These are phyloP conservation scores for Leptogaster cylindrica DNA, from an alignment of 2,888 invertebrate species.

Conservation along the genomic window DNA sequence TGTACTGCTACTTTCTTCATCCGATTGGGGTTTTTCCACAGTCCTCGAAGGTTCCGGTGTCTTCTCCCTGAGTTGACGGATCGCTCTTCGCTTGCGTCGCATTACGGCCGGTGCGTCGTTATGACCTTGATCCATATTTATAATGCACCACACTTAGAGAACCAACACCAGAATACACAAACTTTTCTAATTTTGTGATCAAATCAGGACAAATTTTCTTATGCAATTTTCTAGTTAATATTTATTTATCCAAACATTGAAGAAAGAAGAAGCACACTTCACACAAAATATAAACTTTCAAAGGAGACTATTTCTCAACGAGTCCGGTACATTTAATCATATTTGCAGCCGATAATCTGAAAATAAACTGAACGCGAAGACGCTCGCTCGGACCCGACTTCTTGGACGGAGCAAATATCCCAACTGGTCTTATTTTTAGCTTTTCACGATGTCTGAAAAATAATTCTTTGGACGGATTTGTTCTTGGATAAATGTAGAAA, in stretches of 20 bases:
- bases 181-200: neutral
- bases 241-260: no score
- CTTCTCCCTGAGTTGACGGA: constrained; percentile 67
- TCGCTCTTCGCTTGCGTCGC: constrained; percentile 68
- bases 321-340: constrained; percentile 10
- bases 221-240: neutral
- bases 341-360: constrained; percentile 19
- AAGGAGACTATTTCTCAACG: constrained; percentile 19
- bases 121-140: constrained; percentile 50
- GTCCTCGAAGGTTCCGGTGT: constrained; percentile 63
- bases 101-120: constrained; percentile 62
- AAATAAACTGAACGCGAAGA: constrained; percentile 41
- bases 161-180: neutral
- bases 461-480: no score
- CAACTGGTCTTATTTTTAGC: constrained; percentile 33
- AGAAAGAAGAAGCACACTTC: no score
- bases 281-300: neutral
- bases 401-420: neutral
- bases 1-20: constrained; percentile 52
- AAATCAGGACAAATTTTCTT: neutral
- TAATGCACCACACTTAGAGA: no score
- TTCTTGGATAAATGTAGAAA: no score
- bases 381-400: no score
- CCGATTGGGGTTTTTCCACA: constrained; percentile 43
- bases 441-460: no score